A percentile compares a stretch with the other conserved stretches of the same genome.
These are phyloP conservation scores for Epizoanthus illoricatus DNA, from an alignment of 92 coral and sea anemone genomes.

Conservation along the genomic window DNA sequence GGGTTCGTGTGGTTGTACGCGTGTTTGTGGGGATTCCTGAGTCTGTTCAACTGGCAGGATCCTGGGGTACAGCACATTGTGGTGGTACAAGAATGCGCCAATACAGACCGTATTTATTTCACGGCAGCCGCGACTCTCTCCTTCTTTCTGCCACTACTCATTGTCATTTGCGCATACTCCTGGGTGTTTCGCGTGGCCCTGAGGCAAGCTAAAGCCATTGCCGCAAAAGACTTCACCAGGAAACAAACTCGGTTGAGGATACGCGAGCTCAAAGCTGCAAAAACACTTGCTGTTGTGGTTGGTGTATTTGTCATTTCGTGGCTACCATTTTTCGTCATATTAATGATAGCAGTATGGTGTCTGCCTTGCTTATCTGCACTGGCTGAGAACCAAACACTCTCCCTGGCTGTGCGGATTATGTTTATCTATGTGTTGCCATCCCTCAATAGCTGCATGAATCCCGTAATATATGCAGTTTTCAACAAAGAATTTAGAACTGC, in stretches of 20 bases:
- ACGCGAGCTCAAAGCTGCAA: slow-evolving; percentile 68
- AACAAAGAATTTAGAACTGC: slow-evolving; percentile 88
- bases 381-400: slow-evolving; percentile 39
- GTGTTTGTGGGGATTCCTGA: slow-evolving; percentile 75
- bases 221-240: slow-evolving; percentile 8
- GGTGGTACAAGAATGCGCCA: slow-evolving; percentile 53
- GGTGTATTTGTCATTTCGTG: slow-evolving; percentile 72
- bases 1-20: slow-evolving; percentile 88
- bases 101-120: slow-evolving; percentile 70
- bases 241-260: slow-evolving; percentile 20
- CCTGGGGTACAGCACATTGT: slow-evolving; percentile 31
- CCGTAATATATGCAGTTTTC: slow-evolving; percentile 88
- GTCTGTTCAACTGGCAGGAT: slow-evolving; percentile 71
- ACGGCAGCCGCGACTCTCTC: slow-evolving; percentile 70
- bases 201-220: slow-evolving; percentile 80
- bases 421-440: slow-evolving; percentile 79
- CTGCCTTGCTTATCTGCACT: slow-evolving; percentile 50
- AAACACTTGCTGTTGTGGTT: slow-evolving; percentile 66
- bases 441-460: slow-evolving; percentile 85
- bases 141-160: slow-evolving; percentile 71
- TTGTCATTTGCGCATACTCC: slow-evolving; percentile 77
- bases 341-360: slow-evolving; percentile 49
- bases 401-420: slow-evolving; percentile 51
- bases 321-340: slow-evolving; percentile 61
- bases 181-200: slow-evolving; percentile 81